Base-by-base conservation (phyloP, 2,797 vertebrate genomes). In the Muraenolepis orangiensis region DNA sequence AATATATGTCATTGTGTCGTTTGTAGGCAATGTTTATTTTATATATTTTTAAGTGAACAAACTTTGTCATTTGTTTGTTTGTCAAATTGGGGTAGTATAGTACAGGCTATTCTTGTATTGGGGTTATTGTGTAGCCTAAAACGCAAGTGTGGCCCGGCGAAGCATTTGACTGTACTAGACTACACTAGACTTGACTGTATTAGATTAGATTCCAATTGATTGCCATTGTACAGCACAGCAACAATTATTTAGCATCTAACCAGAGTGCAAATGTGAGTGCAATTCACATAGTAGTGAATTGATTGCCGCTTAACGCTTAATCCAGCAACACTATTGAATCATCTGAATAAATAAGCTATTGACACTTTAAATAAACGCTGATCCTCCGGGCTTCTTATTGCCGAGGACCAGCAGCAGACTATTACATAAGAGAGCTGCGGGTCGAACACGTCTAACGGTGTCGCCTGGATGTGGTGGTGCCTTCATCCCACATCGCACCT, bases 391-490 rank as follows among this genome's bases (percentile, higher is more conserved):
- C 28, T 71, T 70, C 12, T 82, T 77, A 79, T 76, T 71, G 51
- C 67, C 16, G 34, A 12, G 51, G 51, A 76, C 42, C 72, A 38
- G 36, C 71, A 68, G 77, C 67, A 78, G 73, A 18, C 26, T 70
- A 76, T 84, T 88, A 80, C 81, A 81, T 87, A 85, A 88, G 32
- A 71, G 67, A 40, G 75, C 18, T 30, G 78, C 14, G 57, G 57
- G 57, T 10, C n/a, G 57, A 23, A 57, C 51, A n/a, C 51, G 6
- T 8, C 4, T 57, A 6, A 51, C 46, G 18, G 51, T 57, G 51
- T 57, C 51, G 51, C 51, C 20, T n/a, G 20, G 51, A 57, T 8
- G 6, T 23, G 51, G 6, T 23, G 51, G 51, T 57, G 51, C 51
- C 20, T 10, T 57, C 8, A n/a, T 23, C 51, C 51, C 20, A 23